These are phyloP conservation scores for Phyllotreta striolata DNA, from an alignment of 2,888 invertebrate species.

Conservation along the genomic window DNA sequence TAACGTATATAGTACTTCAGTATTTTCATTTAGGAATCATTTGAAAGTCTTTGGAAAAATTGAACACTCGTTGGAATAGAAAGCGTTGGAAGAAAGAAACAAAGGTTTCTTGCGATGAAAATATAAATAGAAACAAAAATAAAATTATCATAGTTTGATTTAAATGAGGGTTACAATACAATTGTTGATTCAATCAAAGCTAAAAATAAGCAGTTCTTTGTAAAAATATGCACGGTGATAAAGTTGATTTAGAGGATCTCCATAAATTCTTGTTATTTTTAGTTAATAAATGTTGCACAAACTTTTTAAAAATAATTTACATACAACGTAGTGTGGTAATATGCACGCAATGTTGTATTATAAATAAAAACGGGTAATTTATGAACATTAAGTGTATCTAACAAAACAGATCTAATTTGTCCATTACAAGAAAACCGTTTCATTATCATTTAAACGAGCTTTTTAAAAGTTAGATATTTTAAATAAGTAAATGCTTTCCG, in stretches of 20 bases:
- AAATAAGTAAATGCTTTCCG: not conserved
- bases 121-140: no score
- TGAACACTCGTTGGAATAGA: no score
- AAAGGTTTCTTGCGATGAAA: no score
- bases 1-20: not conserved
- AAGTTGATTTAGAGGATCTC: not conserved
- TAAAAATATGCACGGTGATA: not conserved
- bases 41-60: no score
- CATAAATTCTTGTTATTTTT: slow-evolving; percentile 4
- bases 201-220: not conserved
- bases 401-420: slow-evolving; percentile 4
- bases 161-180: not conserved
- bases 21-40: slow-evolving; percentile 24
- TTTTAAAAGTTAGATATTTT: slow-evolving; percentile 7
- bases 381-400: slow-evolving; percentile 9
- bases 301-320: slow-evolving; percentile 23
- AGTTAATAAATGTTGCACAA: not conserved
- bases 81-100: no score
- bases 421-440: slow-evolving; percentile 1
- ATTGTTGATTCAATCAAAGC: not conserved
- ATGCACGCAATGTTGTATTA: slow-evolving; percentile 29
- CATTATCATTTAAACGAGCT: slow-evolving; percentile 9
- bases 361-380: slow-evolving; percentile 26
- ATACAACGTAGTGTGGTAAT: slow-evolving; percentile 16
- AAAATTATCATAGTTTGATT: not conserved